These are phyloP conservation scores for Eupithecia exiguata DNA, from an alignment of 2,888 invertebrate genomes.

Conservation along the genomic window DNA sequence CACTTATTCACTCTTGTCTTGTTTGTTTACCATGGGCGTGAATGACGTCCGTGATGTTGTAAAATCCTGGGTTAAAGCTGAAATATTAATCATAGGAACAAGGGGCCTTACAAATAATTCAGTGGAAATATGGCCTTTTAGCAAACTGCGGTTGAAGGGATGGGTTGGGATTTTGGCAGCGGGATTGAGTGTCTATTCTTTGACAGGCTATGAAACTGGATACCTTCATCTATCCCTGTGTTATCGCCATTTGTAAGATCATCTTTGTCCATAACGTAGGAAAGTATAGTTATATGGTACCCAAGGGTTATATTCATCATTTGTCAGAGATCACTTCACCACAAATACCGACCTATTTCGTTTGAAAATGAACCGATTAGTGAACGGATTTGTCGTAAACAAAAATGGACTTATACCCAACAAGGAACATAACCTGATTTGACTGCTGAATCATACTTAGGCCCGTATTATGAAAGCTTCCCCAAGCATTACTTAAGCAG, in stretches of 20 bases:
- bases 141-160: slow-evolving; percentile 22
- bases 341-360: not conserved
- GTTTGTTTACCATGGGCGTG: not conserved
- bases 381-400: no score
- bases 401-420: no score
- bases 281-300: not conserved
- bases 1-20: not conserved
- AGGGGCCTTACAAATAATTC: slow-evolving; percentile 29
- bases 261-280: not conserved
- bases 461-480: no score
- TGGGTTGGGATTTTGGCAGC: slow-evolving; percentile 19
- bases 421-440: no score
- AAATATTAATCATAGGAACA: slow-evolving; percentile 39
- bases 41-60: not conserved
- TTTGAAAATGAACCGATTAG: not conserved
- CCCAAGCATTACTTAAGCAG: no score
- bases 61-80: slow-evolving; percentile 15
- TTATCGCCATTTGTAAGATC: not conserved
- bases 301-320: not conserved
- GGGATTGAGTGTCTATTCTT: not conserved
- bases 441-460: no score
- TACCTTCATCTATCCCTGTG: not conserved
- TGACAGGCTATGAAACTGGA: slow-evolving; percentile 2
- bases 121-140: slow-evolving; percentile 32
- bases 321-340: not conserved